These are phyloP conservation scores for Phasianus colchicus DNA, from an alignment of 2,113 vertebrate species.

Conservation along the genomic window DNA sequence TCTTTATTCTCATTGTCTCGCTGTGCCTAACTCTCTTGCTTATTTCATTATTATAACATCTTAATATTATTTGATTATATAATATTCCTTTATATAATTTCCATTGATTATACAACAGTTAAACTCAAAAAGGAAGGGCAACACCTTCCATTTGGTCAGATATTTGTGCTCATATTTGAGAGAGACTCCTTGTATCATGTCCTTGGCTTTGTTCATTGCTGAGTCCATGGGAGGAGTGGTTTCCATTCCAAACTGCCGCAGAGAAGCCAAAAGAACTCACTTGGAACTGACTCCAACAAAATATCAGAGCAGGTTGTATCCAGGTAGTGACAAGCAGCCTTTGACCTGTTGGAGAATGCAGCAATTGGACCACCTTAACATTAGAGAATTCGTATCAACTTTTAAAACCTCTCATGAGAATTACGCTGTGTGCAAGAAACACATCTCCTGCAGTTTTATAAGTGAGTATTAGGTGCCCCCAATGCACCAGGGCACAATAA, in stretches of 20 bases:
- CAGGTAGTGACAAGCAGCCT: slow-evolving; percentile 53
- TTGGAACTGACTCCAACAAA: slow-evolving; percentile 59
- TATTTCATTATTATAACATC: too few species aligned
- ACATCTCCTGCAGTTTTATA: slow-evolving; percentile 70
- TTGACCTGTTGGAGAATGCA: slow-evolving; percentile 52
- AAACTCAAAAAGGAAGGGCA: not conserved
- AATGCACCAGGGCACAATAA: slow-evolving; percentile 56
- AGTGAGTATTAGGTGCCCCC: slow-evolving; percentile 42
- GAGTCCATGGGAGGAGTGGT: not conserved
- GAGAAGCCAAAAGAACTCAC: slow-evolving; percentile 32
- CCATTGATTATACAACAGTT: too few species aligned
- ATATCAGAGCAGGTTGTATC: slow-evolving; percentile 21
- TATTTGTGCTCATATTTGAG: fast-evolving
- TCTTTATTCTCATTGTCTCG: too few species aligned
- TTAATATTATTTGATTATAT: too few species aligned
- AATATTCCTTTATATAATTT: too few species aligned
- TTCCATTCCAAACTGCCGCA: not conserved
- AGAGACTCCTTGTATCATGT: fast-evolving
- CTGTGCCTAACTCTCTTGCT: too few species aligned
- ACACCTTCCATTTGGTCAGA: not conserved
- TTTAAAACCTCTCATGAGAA: slow-evolving; percentile 71
- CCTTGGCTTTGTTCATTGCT: not conserved
- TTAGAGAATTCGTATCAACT: slow-evolving; percentile 57
- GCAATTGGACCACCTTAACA: slow-evolving; percentile 68
- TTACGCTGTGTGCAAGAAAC: slow-evolving; percentile 68